Evolutionary conservation across 2,888 invertebrate genomes (phyloP).

Genomic region (Rhagonycha fulva): DNA sequence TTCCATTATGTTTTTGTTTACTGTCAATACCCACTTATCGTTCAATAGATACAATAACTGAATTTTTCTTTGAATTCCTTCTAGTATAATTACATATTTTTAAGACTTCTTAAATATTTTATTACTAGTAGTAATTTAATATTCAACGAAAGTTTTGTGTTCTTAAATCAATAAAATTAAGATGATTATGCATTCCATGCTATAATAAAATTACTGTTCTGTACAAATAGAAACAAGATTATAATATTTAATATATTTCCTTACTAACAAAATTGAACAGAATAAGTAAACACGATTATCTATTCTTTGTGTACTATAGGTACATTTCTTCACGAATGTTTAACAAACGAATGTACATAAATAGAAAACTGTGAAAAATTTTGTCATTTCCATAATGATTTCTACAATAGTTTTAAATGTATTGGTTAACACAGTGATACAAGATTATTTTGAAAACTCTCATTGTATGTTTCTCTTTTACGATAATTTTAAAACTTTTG

Average conservation of each 20-base stretch:
- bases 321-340: neutral
- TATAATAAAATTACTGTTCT: neutral
- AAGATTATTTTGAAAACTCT: slow-evolving; percentile 35
- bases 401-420: slow-evolving; percentile 17
- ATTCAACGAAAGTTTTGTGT: neutral
- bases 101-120: neutral
- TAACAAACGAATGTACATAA: neutral
- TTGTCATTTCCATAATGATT: neutral
- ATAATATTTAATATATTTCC: neutral
- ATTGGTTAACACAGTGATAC: slow-evolving; percentile 35
- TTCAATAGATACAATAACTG: neutral
- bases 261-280: neutral
- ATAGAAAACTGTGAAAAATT: neutral
- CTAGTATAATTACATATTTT: neutral
- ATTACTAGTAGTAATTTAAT: neutral
- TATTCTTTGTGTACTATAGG: neutral
- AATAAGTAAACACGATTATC: neutral
- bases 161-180: neutral
- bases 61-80: neutral
- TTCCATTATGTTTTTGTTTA: neutral
- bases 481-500: slow-evolving; percentile 23
- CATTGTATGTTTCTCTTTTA: slow-evolving; percentile 38
- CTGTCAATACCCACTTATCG: neutral
- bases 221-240: neutral
- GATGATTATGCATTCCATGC: neutral